Percentiles rank a stretch among this genome's conserved stretches.
phyloP scores from a whole-genome alignment of 2,113 vertebrate genomes.

The Rhadina sibilatrix region DNA sequence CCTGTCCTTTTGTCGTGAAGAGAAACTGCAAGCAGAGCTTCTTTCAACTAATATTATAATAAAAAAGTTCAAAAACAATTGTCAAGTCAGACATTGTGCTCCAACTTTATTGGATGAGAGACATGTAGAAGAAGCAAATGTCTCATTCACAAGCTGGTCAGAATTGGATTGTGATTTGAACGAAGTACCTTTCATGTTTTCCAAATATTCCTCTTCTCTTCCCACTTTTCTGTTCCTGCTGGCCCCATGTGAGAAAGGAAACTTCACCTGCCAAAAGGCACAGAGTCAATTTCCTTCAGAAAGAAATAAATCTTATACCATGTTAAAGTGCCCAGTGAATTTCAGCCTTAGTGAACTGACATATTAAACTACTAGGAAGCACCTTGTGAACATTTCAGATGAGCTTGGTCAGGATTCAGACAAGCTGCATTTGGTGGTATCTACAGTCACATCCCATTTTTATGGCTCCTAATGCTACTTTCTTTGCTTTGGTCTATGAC shows the following conservation, averaged over 20 bases:
- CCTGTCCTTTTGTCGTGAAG: not conserved
- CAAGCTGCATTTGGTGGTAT: not conserved
- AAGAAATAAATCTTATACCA: not conserved
- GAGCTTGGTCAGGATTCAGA: not conserved
- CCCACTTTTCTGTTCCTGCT: not conserved
- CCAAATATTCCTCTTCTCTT: not conserved
- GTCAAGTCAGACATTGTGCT: not conserved
- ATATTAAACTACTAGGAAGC: not conserved
- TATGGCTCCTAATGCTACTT: not conserved
- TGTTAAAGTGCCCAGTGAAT: not conserved
- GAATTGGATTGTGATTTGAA: not conserved
- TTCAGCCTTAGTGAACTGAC: not conserved
- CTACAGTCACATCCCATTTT: fast-evolving
- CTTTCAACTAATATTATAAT: not conserved
- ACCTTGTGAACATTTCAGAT: not conserved
- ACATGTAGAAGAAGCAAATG: not conserved
- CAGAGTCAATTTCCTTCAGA: not conserved
- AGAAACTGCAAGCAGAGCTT: not conserved
- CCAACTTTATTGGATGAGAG: not conserved
- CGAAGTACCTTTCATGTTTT: not conserved
- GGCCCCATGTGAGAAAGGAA: not conserved
- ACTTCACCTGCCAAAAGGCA: not conserved
- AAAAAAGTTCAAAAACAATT: not conserved
- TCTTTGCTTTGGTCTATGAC: not conserved
- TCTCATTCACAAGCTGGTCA: not conserved